phyloP scores from a whole-genome alignment of 2,113 vertebrate species.

The Stomatorhinus ivindoensis region DNA sequence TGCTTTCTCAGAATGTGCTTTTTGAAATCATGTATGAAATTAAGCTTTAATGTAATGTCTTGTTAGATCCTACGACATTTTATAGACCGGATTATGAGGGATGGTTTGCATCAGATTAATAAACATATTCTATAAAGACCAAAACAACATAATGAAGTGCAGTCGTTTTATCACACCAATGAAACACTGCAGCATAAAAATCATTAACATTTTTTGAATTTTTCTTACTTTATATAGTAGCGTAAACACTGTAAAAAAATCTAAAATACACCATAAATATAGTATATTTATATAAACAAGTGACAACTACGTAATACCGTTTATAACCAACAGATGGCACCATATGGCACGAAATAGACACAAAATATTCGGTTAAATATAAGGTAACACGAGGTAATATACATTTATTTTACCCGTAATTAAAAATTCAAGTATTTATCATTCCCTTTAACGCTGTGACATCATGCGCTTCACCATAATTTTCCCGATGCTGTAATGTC shows the following conservation, averaged over 20 bases:
- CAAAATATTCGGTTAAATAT: not conserved
- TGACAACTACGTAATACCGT: not conserved
- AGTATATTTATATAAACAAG: not conserved
- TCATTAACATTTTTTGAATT: not conserved
- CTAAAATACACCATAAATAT: not conserved
- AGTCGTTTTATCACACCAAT: not conserved
- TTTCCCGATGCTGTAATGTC: not conserved
- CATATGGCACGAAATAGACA: not conserved
- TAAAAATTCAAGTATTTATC: not conserved
- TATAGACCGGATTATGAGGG: not conserved
- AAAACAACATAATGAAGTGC: not conserved
- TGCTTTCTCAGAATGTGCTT: not conserved
- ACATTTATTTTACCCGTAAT: not conserved
- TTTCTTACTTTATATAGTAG: not conserved
- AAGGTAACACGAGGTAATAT: not conserved
- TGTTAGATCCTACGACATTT: not conserved
- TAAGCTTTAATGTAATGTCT: not conserved
- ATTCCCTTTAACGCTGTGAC: not conserved
- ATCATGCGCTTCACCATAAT: not conserved
- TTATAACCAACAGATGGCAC: not conserved
- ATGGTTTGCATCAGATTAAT: not conserved
- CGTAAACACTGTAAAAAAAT: not conserved
- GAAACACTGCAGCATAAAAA: not conserved
- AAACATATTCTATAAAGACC: not conserved
- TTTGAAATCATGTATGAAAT: not conserved